Base-by-base conservation (phyloP, 2,888 invertebrate species). In the Flexamia atlantica region DNA sequence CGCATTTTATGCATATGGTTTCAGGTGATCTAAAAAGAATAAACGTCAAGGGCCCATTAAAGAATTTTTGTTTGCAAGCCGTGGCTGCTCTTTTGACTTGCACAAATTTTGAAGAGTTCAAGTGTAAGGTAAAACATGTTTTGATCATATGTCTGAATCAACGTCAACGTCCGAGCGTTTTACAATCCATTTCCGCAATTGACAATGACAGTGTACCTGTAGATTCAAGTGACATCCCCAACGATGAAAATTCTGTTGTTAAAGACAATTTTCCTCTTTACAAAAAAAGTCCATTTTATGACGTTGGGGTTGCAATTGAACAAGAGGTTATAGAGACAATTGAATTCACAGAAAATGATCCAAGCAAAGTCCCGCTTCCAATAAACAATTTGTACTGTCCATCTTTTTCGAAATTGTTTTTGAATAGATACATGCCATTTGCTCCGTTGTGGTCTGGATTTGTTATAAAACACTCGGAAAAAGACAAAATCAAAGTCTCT, bases 1-100 rank as follows among this genome's bases (percentile, higher is more conserved):
- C 23, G 20, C 57, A 57, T 57, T 57, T 57, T 20, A 57, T 57
- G 57, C 57, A 57, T 25, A 57, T 57, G 57, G 57, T 57, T 5
- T 57, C 57, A 23, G 57, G 57, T 12, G 57, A 57, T 25, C 57
- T 57, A 3, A 46, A 46, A 46, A 46, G 2, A 3, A 46, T 46
- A 3, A 46, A 12, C 46, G 17, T 46, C 12, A 10, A 46, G 12
- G 46, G 46, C 14, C 46, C 46, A 14, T 4, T 46, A 46, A 46
- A 46, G 46, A 46, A 46, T 14, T 46, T 46, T 12, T 46, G 46
- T 46, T 46, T 46, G 14, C 46, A 46, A 46, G 46, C 46, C 46
- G 14, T 46, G 46, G 46, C 46, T 17, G 14, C 14, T 46, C 46
- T 46, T 12, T 46, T 46, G 46, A 46, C 12, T 12, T 46, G 46